Percentiles rank a stretch among this genome's conserved stretches.
Evolutionary conservation across 2,113 vertebrate genomes (phyloP).

Genomic region (Camelus bactrianus): DNA sequence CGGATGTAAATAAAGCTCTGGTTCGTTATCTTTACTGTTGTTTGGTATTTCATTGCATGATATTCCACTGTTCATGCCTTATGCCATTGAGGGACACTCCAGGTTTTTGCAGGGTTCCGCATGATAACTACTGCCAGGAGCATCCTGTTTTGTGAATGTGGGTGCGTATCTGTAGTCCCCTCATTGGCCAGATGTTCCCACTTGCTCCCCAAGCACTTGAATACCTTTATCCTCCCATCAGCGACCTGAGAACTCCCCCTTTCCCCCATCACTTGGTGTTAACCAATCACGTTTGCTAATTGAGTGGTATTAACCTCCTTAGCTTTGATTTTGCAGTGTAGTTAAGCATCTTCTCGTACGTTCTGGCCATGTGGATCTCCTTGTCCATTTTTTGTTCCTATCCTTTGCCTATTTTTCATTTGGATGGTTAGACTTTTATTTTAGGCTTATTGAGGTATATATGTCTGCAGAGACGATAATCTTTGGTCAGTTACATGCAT

Average conservation of each 20-base stretch:
- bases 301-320: too few species aligned
- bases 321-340: background rate
- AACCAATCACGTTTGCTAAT: background rate
- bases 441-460: background rate
- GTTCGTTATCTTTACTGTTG: background rate
- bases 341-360: background rate
- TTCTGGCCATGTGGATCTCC: background rate
- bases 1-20: background rate
- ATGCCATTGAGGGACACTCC: too few species aligned
- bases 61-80: too few species aligned
- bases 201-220: background rate
- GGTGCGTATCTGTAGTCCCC: background rate
- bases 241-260: background rate
- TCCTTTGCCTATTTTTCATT: background rate
- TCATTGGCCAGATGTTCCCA: background rate
- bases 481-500: background rate
- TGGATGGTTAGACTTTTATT: background rate
- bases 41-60: background rate
- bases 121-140: background rate
- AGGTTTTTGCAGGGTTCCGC: background rate
- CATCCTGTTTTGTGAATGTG: background rate
- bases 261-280: background rate
- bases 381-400: background rate
- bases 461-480: background rate
- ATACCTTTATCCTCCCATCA: background rate